A percentile compares a stretch with the other conserved stretches of the same genome.
phyloP scores from a whole-genome alignment of 2,113 vertebrate species.

The Ailurus styani region DNA sequence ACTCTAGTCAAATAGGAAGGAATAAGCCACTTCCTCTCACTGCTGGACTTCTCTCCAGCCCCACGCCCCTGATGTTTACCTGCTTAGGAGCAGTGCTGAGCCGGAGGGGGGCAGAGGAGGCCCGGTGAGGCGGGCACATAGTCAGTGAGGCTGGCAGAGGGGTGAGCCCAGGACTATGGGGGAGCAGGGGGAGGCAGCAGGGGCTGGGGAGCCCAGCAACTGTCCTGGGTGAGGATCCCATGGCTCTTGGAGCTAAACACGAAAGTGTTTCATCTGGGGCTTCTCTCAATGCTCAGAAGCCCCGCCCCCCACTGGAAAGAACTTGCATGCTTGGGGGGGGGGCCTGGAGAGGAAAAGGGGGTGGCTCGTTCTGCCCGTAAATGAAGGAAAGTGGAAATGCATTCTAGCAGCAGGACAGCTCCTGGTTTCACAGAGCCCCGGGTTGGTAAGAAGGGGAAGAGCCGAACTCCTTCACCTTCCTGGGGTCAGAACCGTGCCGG shows the following conservation, averaged over 20 bases:
- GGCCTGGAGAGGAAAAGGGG: neutral
- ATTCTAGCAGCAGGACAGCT: neutral
- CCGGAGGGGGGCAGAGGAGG: neutral
- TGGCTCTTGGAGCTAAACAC: neutral
- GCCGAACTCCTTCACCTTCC: neutral
- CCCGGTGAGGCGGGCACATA: neutral
- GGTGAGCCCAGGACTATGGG: neutral
- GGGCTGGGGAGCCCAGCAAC: neutral
- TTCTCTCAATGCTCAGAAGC: neutral
- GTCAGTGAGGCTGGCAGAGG: neutral
- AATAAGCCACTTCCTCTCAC: conserved; percentile 4
- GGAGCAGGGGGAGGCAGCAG: rapidly evolving
- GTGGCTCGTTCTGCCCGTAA: neutral
- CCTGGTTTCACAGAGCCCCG: neutral
- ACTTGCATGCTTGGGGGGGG: neutral
- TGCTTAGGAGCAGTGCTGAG: neutral
- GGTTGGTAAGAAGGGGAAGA: neutral
- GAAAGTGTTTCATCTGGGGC: neutral
- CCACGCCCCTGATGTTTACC: neutral
- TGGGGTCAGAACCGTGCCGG: neutral
- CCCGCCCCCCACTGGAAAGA: neutral
- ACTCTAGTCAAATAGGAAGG: neutral
- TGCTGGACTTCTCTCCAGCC: neutral
- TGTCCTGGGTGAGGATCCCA: neutral
- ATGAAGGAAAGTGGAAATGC: neutral